Percentiles rank a stretch among this genome's conserved stretches.
Conservation (phyloP, 1,140 invertebrate genomes). For the Trissolcus basalis region DNA sequence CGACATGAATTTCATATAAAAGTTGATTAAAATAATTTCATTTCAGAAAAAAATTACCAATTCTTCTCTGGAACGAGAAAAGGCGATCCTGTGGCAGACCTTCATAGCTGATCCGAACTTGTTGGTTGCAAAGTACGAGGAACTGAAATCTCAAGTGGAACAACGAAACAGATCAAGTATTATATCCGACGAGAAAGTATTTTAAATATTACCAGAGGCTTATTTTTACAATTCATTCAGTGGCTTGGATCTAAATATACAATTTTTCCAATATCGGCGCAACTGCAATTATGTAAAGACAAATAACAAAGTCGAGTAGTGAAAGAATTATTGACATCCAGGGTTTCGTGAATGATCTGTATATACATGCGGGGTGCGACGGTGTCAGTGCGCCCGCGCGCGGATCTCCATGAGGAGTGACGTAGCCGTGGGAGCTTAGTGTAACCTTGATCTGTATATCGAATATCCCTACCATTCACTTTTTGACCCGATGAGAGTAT, state of each 20-base stretch:
- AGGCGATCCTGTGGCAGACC: slow-evolving; percentile 63
- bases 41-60: slow-evolving; percentile 63
- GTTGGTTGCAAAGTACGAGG: slow-evolving; percentile 62
- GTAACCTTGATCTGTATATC: slow-evolving; percentile 70
- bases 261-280: background rate
- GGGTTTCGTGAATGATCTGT: slow-evolving; percentile 34
- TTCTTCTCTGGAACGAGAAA: slow-evolving; percentile 63
- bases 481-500: slow-evolving; percentile 33
- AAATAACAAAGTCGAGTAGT: background rate
- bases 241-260: background rate
- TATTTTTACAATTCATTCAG: background rate
- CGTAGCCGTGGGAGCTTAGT: slow-evolving; percentile 53
- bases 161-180: slow-evolving; percentile 14
- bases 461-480: slow-evolving; percentile 55
- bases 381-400: slow-evolving; percentile 25
- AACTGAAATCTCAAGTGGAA: slow-evolving; percentile 48
- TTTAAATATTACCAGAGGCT: background rate
- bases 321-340: slow-evolving; percentile 6
- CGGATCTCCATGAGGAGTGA: slow-evolving; percentile 28
- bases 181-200: background rate
- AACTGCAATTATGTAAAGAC: background rate
- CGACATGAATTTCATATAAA: slow-evolving; percentile 3
- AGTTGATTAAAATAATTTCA: slow-evolving; percentile 3
- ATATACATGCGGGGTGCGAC: slow-evolving; percentile 8
- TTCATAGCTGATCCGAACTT: slow-evolving; percentile 64